Evolutionary conservation across 2,888 invertebrate genomes (phyloP).

Genomic region (Melieria crassipennis): DNA sequence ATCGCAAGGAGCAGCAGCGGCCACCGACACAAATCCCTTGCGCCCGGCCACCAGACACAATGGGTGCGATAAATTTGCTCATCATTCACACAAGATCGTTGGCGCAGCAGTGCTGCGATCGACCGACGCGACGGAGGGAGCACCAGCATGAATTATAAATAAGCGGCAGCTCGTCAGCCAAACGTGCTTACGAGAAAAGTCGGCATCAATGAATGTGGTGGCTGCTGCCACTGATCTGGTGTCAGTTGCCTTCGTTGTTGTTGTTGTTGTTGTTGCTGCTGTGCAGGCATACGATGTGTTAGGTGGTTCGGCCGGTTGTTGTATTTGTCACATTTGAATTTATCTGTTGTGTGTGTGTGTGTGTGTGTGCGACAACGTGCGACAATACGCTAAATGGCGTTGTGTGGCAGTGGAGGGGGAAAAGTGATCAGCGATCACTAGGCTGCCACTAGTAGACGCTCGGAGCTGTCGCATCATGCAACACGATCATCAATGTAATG

Average conservation of each 20-base stretch:
- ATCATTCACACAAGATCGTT: constrained; percentile 16
- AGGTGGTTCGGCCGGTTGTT: background rate
- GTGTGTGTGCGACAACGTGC: constrained; percentile 2
- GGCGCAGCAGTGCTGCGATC: background rate
- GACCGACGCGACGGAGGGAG: background rate
- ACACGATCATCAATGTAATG: constrained; percentile 24
- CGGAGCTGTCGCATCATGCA: constrained; percentile 20
- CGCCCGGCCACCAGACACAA: background rate
- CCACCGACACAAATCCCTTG: background rate
- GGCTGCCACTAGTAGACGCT: background rate
- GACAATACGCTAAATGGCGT: background rate
- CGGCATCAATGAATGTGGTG: constrained; percentile 3
- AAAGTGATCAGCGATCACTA: constrained; percentile 13
- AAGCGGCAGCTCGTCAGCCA: too few species aligned
- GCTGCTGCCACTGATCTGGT: background rate
- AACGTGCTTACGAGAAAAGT: too few species aligned
- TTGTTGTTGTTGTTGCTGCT: too few species aligned
- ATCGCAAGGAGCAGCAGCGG: constrained; percentile 5
- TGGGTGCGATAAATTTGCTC: constrained; percentile 21
- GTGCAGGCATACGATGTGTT: background rate
- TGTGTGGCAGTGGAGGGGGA: too few species aligned
- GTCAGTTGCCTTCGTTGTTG: background rate
- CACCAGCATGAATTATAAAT: too few species aligned
- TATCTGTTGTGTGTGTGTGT: background rate
- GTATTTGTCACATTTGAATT: background rate